Base-by-base conservation (phyloP, 2,797 vertebrate species). In the Brachyrhaphis roseni region DNA sequence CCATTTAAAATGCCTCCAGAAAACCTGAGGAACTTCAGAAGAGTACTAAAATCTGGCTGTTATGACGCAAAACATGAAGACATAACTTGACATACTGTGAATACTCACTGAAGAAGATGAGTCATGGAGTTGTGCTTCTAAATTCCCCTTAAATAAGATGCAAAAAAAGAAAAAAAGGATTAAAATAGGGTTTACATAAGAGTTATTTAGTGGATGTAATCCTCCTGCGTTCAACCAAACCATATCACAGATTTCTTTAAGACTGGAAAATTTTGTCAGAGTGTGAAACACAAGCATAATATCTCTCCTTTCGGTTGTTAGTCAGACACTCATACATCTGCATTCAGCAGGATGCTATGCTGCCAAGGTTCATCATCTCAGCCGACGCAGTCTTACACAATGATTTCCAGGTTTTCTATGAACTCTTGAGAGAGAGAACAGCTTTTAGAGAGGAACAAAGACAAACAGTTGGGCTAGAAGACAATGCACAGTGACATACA, bases 371-470 rank as follows among this genome's bases (percentile, higher is more conserved):
- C 34, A 20, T 64, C 49, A 71, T 53, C 49, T 43, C 18, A 70
- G 51, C 43, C 39, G 57, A 39, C 36, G 46, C 2, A 3, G n/a
- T 36, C 80, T 70, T 47, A 46, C 49, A 18, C 15, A 4, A 59
- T 3, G 53, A 70, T 76, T 77, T 7, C 7, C 39, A 80, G 49
- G 81, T 78, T 53, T 77, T 62, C 71, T 72, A 77, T 68, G 47
- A 72, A 78, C 66, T 71, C 31, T 0, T 31, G 53, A 74, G 36
- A 26, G 36, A 31, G 74, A 74, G 59, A 0, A 0, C 1, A 82
- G 31, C 79, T 78, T 79, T 79, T 13, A 82, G 71, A 8, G 47
- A 78, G 66, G 72, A 74, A 20, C 31, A n/a, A 51, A 55, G 51
- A 70, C 26, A 53, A 45, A 43, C 73, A 70, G 74, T 51, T 70